These are phyloP conservation scores for Trypoxylon attenuatum DNA, from an alignment of 2,888 invertebrate genomes.

Conservation along the genomic window DNA sequence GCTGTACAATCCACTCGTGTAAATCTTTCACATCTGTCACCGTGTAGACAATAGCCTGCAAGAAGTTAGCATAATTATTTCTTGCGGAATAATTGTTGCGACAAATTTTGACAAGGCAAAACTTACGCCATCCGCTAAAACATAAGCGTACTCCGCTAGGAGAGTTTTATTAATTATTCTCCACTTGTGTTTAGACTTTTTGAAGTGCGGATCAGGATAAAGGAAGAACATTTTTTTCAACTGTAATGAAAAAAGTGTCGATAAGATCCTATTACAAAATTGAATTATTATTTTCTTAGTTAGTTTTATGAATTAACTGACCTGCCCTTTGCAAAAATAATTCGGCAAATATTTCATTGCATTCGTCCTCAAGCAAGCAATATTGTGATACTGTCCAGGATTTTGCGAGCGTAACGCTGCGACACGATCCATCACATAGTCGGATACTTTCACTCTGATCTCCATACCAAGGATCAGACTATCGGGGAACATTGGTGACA, in stretches of 20 bases:
- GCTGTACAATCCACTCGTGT: conserved; percentile 97
- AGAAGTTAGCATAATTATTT: conserved; percentile 51
- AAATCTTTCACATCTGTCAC: conserved; percentile 98
- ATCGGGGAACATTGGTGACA: conserved; percentile 93
- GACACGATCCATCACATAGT: conserved; percentile 97
- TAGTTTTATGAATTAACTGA: too few relatives aligned
- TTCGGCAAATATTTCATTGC: conserved; percentile 99
- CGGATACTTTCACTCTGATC: conserved; percentile 98
- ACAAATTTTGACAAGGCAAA: conserved; percentile 3
- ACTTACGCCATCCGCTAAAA: conserved; percentile 87
- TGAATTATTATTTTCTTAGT: conserved; percentile 38
- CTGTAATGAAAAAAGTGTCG: too few relatives aligned
- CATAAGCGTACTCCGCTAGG: conserved; percentile 97
- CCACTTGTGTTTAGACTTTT: conserved; percentile 99
- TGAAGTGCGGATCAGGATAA: conserved; percentile 99
- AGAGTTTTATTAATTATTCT: conserved; percentile 95
- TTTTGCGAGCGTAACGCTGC: conserved; percentile 87
- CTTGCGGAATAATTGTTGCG: neutral
- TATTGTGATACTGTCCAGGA: conserved; percentile 89
- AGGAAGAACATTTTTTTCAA: conserved; percentile 98
- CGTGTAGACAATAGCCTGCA: conserved; percentile 92
- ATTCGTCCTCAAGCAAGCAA: conserved; percentile 96
- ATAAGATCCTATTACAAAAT: neutral
- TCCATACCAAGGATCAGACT: conserved; percentile 95
- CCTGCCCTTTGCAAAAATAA: conserved; percentile 95